phyloP scores from a whole-genome alignment of 2,113 vertebrate species.

The Poicephalus meyeri region DNA sequence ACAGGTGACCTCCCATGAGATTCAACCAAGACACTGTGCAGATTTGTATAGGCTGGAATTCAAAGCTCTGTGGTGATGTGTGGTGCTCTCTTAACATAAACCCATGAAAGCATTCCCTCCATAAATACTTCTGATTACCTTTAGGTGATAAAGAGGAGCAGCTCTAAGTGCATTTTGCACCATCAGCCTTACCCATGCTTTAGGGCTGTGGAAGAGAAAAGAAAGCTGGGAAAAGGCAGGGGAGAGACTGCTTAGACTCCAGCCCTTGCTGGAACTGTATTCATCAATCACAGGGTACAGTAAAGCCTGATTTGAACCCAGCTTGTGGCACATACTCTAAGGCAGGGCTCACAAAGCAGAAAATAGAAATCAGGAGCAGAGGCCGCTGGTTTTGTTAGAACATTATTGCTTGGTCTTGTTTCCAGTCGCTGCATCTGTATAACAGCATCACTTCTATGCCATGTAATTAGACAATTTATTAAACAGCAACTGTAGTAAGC shows the following conservation, averaged over 20 bases:
- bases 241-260: neutral
- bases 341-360: neutral
- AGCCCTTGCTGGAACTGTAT: neutral
- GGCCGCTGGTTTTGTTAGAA: constrained; percentile 40
- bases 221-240: neutral
- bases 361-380: constrained; percentile 41
- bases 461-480: constrained; percentile 69
- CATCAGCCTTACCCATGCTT: neutral
- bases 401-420: constrained; percentile 34
- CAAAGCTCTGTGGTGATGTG: neutral
- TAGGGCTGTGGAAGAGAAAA: neutral
- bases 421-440: constrained; percentile 59
- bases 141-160: neutral
- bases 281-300: neutral
- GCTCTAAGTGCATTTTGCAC: neutral
- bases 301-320: neutral
- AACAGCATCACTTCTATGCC: constrained; percentile 55
- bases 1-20: neutral
- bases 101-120: neutral
- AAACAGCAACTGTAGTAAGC: constrained; percentile 24
- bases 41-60: neutral
- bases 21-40: neutral
- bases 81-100: neutral
- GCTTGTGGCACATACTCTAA: neutral
- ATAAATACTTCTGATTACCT: neutral